Evolutionary conservation across 2,797 vertebrate genomes (phyloP), one percentile per base, ranked within the genome.

Genomic region (Australoheros facetus): DNA sequence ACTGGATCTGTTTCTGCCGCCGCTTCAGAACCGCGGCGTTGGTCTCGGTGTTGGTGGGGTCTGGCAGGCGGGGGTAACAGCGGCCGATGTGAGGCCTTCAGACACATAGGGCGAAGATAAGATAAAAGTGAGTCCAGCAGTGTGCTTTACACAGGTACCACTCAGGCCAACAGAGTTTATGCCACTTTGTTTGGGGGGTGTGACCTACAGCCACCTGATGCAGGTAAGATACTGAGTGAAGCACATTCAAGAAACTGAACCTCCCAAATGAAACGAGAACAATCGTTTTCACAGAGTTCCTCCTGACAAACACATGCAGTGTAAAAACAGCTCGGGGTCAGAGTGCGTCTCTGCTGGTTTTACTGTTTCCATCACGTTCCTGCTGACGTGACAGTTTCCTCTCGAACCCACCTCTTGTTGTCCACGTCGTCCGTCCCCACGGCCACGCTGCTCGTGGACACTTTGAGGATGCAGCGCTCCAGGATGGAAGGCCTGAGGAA

Each of bases 1-100:
- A 97, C 87, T 97, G 95, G 88, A 96, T 96, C 92, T 97, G 96
- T 80, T 97, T 97, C 90, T 97, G 96, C 39, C 95, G 78, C 23
- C 95, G 90, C 81, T 94, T 96, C 82, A 97, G 90, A 55, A 97
- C 94, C 0, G 83, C 92, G 3, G 95, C 91, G 51, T 97, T 96
- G 51, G 94, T 96, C 88, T 97, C 96, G 0, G 89, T 91, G 78
- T 95, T 95, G 77, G 84, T 83, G 1, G 90, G 88, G 77, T 94
- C 95, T 1, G 91, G 83, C 66, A 90, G 85, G 56, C 91, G 92
- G 5, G 85, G 77, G 81, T 79, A 86, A 58, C 82, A 87, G 42
- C 88, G 91, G 3, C 78, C 11, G 3, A 78, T 32, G 2, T 84
- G 56, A 3, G 90, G 39, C 57, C 92, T 93, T 73, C 21, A 12